phyloP scores from a whole-genome alignment of 2,113 vertebrate species.

The Etia nguti region DNA sequence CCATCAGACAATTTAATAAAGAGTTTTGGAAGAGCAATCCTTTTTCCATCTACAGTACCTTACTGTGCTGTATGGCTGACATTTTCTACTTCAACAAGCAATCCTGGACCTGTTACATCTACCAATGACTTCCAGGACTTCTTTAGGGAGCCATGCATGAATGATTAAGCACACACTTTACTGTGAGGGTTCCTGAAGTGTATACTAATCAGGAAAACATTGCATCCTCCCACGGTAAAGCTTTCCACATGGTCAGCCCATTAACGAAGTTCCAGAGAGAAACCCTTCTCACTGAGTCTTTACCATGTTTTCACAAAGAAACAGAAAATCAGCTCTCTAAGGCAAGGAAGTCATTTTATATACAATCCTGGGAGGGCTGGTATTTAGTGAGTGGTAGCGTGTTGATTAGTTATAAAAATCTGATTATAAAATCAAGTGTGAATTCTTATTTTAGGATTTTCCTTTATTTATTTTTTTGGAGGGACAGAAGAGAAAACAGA shows the following conservation, averaged over 20 bases:
- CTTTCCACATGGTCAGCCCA: slow-evolving; percentile 30
- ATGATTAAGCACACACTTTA: neutral
- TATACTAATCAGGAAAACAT: neutral
- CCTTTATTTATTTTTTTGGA: no score
- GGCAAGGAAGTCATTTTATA: neutral
- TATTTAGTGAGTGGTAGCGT: neutral
- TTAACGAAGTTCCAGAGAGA: slow-evolving; percentile 34
- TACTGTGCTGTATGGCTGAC: neutral
- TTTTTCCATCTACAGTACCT: neutral
- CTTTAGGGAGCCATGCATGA: neutral
- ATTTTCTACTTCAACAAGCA: neutral
- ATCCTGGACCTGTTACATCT: neutral
- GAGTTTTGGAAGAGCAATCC: neutral
- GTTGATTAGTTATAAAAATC: neutral
- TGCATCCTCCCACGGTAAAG: slow-evolving; percentile 17
- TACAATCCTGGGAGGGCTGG: neutral
- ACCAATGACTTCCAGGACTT: neutral
- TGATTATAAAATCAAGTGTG: neutral
- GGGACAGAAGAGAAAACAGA: neutral
- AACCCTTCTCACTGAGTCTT: slow-evolving; percentile 21
- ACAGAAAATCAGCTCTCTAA: neutral
- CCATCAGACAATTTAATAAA: neutral
- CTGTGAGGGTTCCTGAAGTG: neutral
- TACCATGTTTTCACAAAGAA: slow-evolving; percentile 16
- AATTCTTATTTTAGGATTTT: neutral